Conservation (phyloP, 1,140 invertebrate genomes). For the Hirudo medicinalis region DNA sequence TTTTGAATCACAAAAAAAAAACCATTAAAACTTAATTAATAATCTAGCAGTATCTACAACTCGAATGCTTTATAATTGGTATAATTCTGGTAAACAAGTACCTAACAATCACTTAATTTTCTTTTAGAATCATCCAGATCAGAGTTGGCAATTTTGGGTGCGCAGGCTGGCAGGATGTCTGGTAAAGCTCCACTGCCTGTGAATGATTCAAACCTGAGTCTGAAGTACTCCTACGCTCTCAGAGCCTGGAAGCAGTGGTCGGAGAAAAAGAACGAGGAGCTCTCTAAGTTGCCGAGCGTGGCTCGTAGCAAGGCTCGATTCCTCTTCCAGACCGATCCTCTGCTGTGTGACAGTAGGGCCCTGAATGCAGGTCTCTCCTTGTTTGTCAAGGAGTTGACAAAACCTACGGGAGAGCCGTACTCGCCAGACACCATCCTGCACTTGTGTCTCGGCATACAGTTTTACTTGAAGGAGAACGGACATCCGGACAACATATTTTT, state of each 20-base stretch:
- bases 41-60: too few species aligned
- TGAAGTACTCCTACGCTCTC: slow-evolving; percentile 23
- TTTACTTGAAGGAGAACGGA: slow-evolving; percentile 17
- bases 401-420: slow-evolving; percentile 21
- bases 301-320: neutral
- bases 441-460: slow-evolving; percentile 22
- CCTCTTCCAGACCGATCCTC: slow-evolving; percentile 13
- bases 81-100: neutral
- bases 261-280: slow-evolving; percentile 15
- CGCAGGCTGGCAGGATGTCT: neutral
- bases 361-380: slow-evolving; percentile 15
- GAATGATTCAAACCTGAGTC: slow-evolving; percentile 2
- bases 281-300: neutral
- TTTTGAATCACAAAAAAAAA: too few species aligned
- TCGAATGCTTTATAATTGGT: neutral
- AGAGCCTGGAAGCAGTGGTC: slow-evolving; percentile 23
- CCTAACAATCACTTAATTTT: neutral
- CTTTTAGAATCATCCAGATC: slow-evolving; percentile 7
- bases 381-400: slow-evolving; percentile 20
- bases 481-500: slow-evolving; percentile 20
- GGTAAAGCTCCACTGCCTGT: slow-evolving; percentile 8
- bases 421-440: slow-evolving; percentile 22
- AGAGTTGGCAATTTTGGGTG: neutral
- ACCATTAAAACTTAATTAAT: too few species aligned
- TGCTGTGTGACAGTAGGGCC: neutral